Conservation (phyloP, 2,113 vertebrate genomes). For the Cromileptes altivelis region DNA sequence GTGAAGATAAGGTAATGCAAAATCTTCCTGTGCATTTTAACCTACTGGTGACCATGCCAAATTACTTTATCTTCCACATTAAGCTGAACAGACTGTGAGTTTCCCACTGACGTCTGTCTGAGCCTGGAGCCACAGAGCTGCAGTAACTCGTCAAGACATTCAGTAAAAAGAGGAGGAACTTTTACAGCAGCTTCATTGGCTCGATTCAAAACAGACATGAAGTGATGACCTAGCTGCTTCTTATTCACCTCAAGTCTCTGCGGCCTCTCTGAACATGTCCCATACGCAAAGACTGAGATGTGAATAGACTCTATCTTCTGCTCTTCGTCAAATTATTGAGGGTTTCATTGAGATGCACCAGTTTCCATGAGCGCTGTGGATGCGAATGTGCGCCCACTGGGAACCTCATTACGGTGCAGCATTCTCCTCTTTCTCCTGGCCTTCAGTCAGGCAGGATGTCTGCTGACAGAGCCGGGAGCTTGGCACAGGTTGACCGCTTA, state of each 20-base stretch:
- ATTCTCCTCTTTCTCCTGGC: neutral
- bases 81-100: too few species aligned
- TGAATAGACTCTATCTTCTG: neutral
- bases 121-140: neutral
- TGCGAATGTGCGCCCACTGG: neutral
- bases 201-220: neutral
- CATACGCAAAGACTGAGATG: neutral
- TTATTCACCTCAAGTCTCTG: slow-evolving; percentile 1
- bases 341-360: neutral
- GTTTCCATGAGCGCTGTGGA: neutral
- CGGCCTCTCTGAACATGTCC: neutral
- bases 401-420: neutral
- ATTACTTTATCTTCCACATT: neutral
- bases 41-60: neutral
- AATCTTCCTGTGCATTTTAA: too few species aligned
- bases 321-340: too few species aligned
- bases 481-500: neutral
- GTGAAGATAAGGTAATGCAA: too few species aligned
- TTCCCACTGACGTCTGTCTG: too few species aligned
- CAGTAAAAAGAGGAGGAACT: neutral
- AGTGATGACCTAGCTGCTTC: slow-evolving; percentile 2
- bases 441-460: neutral
- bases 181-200: neutral
- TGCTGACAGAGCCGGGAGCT: neutral
- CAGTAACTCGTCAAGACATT: neutral